Conservation (phyloP, 2,113 vertebrate genomes). For the Hippoglossus stenolepis region DNA sequence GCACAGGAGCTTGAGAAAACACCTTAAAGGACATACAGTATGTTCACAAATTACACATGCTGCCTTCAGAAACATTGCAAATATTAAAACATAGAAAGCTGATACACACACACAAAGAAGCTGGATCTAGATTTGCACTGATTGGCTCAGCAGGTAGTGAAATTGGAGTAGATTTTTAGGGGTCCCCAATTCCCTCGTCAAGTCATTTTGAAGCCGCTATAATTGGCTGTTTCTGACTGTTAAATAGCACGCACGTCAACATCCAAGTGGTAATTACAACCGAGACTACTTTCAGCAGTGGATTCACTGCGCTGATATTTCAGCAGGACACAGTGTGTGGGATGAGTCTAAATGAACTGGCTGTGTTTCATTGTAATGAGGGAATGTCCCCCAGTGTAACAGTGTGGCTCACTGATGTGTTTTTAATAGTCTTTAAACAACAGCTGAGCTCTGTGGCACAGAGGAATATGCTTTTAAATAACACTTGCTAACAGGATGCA, state of each 20-base stretch:
- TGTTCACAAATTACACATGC: not conserved
- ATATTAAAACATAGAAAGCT: not conserved
- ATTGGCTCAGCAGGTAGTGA: slow-evolving; percentile 12
- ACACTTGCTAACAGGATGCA: not conserved
- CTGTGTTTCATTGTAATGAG: slow-evolving; percentile 4
- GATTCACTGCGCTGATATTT: not conserved
- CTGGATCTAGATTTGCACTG: not conserved
- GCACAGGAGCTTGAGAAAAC: not conserved
- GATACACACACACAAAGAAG: not conserved
- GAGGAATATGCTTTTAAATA: not conserved
- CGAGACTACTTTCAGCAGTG: slow-evolving; percentile 1
- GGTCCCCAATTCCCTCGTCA: not conserved
- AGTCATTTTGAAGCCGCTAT: not conserved
- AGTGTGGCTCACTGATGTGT: not conserved
- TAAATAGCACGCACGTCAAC: not conserved
- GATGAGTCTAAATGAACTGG: not conserved
- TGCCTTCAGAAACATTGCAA: no score
- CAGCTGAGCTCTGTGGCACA: no score
- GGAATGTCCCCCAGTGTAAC: slow-evolving; percentile 3
- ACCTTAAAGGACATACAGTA: not conserved
- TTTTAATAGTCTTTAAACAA: no score
- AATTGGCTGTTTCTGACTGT: not conserved
- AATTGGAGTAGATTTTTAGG: not conserved
- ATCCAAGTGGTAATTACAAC: slow-evolving; percentile 13
- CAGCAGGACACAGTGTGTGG: not conserved